Evolutionary conservation across 2,888 invertebrate genomes (phyloP).

Genomic region (Platynereis dumerilii): DNA sequence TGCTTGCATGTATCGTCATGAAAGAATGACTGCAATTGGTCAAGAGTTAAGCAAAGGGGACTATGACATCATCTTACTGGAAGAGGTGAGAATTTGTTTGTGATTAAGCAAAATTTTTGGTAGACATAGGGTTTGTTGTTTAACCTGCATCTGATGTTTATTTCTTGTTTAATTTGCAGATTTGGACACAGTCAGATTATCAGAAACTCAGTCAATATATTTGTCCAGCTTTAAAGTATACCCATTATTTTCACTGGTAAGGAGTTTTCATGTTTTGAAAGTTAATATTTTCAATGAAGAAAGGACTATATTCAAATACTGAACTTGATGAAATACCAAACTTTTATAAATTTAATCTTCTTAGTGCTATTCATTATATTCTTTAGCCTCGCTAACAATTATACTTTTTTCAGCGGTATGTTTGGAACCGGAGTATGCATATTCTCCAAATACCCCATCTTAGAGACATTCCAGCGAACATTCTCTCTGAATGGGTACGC

Average conservation of each 20-base stretch:
- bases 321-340: constrained; percentile 74
- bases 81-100: constrained; percentile 71
- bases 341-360: background rate
- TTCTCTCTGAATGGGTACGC: constrained; percentile 97
- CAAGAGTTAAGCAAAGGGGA: constrained; percentile 72
- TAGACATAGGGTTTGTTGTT: background rate
- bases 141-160: too few relatives aligned
- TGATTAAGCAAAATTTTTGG: background rate
- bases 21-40: constrained; percentile 80
- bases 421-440: constrained; percentile 59
- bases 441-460: constrained; percentile 54
- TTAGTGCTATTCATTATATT: background rate
- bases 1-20: constrained; percentile 67
- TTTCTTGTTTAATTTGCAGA: constrained; percentile 52
- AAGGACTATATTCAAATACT: constrained; percentile 85
- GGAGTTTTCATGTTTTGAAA: too few relatives aligned
- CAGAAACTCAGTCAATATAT: constrained; percentile 75
- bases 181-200: constrained; percentile 89
- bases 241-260: constrained; percentile 93
- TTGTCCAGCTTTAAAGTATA: constrained; percentile 74
- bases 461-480: constrained; percentile 86
- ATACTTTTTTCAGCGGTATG: constrained; percentile 65
- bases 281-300: too few relatives aligned
- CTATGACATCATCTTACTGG: constrained; percentile 89
- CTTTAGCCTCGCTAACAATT: background rate